These are phyloP conservation scores for Gari tellinella DNA, from an alignment of 2,888 invertebrate genomes.

Conservation along the genomic window DNA sequence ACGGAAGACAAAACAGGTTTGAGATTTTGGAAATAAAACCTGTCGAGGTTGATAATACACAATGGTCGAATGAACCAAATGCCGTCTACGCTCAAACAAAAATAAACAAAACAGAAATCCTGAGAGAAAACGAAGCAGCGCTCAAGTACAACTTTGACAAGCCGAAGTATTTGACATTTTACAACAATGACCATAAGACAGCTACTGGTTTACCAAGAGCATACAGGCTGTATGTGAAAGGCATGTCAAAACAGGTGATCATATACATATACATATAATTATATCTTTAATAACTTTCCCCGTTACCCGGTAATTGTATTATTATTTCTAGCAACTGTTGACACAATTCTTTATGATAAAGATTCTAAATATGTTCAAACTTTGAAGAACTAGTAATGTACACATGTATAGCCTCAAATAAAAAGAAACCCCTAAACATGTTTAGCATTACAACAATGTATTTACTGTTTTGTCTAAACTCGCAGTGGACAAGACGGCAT, in stretches of 20 bases:
- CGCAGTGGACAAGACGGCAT: no score
- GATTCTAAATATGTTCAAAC: no score
- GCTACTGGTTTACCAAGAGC: slow-evolving; percentile 65
- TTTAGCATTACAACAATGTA: no score
- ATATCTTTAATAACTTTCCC: no score
- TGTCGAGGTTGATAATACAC: slow-evolving; percentile 52
- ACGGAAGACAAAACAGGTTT: slow-evolving; percentile 75
- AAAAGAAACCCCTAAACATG: no score
- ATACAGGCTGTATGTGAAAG: slow-evolving; percentile 69
- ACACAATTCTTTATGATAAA: no score
- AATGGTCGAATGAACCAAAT: slow-evolving; percentile 39
- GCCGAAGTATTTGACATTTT: slow-evolving; percentile 76
- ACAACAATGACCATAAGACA: slow-evolving; percentile 65
- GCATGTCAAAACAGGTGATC: slow-evolving; percentile 69
- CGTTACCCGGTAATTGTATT: no score
- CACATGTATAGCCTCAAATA: no score
- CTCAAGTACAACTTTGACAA: slow-evolving; percentile 72
- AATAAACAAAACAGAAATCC: slow-evolving; percentile 52
- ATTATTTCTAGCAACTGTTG: no score
- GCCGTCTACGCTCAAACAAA: slow-evolving; percentile 58
- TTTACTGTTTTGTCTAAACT: no score
- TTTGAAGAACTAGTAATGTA: no score
- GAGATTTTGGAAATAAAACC: slow-evolving; percentile 72
- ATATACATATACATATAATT: background rate
- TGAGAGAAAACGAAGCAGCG: slow-evolving; percentile 70